Conservation (phyloP, 2,113 vertebrate genomes). For the Mellivora capensis region DNA sequence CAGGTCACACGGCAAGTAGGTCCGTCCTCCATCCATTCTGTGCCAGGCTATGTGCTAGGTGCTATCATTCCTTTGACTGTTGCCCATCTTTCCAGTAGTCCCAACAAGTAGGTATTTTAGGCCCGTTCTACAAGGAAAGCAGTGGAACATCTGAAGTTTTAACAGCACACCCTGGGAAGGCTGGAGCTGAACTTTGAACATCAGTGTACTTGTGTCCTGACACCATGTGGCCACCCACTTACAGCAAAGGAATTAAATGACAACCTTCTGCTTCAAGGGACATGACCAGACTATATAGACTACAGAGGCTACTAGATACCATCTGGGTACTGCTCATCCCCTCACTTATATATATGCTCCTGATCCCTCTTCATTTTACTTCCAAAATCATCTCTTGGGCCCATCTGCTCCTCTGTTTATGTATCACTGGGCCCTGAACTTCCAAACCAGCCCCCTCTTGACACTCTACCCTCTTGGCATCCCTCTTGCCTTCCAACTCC, state of each 20-base stretch:
- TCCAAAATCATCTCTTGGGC: not conserved
- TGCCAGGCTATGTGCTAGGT: not conserved
- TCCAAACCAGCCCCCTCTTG: not conserved
- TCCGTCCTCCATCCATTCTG: not conserved
- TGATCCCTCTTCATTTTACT: not conserved
- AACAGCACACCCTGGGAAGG: not conserved
- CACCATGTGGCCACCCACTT: not conserved
- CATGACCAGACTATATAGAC: not conserved
- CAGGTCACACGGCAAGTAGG: too few species aligned
- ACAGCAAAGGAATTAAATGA: not conserved
- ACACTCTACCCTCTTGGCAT: not conserved
- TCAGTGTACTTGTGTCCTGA: not conserved
- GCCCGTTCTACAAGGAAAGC: not conserved
- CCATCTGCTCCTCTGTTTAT: not conserved
- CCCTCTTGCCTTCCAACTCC: not conserved
- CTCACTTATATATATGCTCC: not conserved
- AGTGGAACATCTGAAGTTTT: not conserved
- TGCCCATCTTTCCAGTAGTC: rapidly evolving
- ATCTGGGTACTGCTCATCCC: not conserved
- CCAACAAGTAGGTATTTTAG: not conserved
- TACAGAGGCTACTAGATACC: not conserved
- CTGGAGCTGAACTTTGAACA: not conserved
- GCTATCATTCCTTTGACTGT: not conserved
- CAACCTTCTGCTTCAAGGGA: not conserved
- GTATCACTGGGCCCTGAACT: not conserved